Evolutionary conservation across 2,888 invertebrate species (phyloP), one percentile per base, ranked within the genome.

Genomic region (Mythimna albipuncta): DNA sequence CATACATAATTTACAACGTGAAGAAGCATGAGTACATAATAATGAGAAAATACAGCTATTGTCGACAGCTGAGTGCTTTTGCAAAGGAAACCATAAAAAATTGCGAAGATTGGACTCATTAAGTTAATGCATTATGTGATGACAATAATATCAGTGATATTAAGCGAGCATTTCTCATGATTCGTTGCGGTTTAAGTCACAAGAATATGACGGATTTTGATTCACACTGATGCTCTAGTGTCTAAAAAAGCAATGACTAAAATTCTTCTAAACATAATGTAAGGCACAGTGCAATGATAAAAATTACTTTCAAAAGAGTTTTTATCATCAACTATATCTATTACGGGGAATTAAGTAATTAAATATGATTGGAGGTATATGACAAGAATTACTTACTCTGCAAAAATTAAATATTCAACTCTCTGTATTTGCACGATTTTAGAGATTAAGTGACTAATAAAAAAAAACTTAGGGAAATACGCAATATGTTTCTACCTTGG

Each of bases 61-160:
- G 74, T 69, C n/a, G 63, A 61, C 67, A 64, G 75, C 9, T n/a
- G 81, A 74, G 83, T 69, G 68, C 79, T 79, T 81, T 72, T 61
- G 83, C 69, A 74, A 83, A 79, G 69, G 69, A 69, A 83, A 75
- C 69, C 75, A 64, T 80, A 83, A 67, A 77, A 83, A 81, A 83
- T 79, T 79, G 79, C 80, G n/a, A 69, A 64, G 84, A 81, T 83
- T 69, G 75, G 32, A 75, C 75, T 81, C 81, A 83, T 81, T 83
- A 83, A 70, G 61, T 74, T 83, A 79, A 79, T 83, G 66, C 69
- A 62, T 73, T 66, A 71, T 78, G 58, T 79, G 75, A 81, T 65
- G 81, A 83, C 75, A 81, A 67, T 80, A 83, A 74, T 79, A 74
- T 52, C 69, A 58, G 41, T 26, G 54, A 52, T 59, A 74, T 79